Base-by-base conservation (phyloP, 1,140 invertebrate genomes). In the Drosophila tropicalis region DNA sequence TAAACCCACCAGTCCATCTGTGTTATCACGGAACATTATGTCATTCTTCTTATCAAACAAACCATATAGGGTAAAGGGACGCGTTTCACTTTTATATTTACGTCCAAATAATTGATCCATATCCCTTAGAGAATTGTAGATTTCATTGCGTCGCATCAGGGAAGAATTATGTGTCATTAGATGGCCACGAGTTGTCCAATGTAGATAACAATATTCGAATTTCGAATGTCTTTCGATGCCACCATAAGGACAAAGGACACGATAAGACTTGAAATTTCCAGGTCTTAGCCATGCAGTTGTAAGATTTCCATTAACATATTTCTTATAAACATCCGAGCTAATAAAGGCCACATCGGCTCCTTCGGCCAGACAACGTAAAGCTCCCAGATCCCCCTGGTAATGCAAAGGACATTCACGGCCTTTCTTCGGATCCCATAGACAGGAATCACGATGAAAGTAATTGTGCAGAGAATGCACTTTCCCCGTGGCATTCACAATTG, bases 301-400 rank as follows among this genome's bases (percentile, higher is more conserved):
- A 39, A 91, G 34, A 70, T 89, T 90, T 68, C 92, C 92, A 94
- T 94, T 93, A 76, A 93, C 91, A 71, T 93, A 94, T 86, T 95
- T 94, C 54, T 95, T 93, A 41, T 96, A 94, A 3, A 95, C 95
- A 54, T 94, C 94, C 63, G 95, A 93, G 63, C 95, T 96, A 1
- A 98, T 93, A 91, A 98, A 98, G 0, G 97, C 97, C 0, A 99
- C 96, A 90, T 98, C 96, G 25, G 94, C 97, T 19, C 93, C 93
- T 15, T 94, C 95, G n/a, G 95, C 94, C 7, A 99, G 93, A 90
- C 97, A 98, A 72, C 95, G 93, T 61, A 98, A 94, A 3, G 97
- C 96, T 3, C 95, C 94, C 72, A 93, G 90, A 65, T 95, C 94
- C 2, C 93, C 94, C 57, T 91, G 83, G 62, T 94, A 93, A 22